phyloP scores from a whole-genome alignment of 2,113 vertebrate genomes.

The Todiramphus saurophagus region DNA sequence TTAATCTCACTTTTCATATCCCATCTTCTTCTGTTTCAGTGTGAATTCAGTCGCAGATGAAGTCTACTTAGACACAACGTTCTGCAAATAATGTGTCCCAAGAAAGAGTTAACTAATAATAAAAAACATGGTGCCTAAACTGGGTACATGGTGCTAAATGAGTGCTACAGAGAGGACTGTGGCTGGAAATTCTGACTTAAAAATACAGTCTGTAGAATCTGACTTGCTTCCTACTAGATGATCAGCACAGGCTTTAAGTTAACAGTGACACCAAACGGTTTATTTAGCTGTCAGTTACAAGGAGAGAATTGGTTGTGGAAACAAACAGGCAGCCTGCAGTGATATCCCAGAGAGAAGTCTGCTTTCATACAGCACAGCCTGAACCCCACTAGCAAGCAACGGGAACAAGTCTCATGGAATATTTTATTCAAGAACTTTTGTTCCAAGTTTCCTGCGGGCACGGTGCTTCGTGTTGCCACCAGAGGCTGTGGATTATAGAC shows the following conservation, averaged over 20 bases:
- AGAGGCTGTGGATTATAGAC: not conserved
- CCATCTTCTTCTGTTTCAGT: not conserved
- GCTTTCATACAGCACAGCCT: not conserved
- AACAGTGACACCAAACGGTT: not conserved
- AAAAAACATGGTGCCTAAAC: not conserved
- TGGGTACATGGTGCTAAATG: not conserved
- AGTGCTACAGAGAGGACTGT: not conserved
- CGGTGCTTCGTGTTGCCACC: not conserved
- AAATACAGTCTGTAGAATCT: not conserved
- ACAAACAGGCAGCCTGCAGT: not conserved
- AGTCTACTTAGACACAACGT: not conserved
- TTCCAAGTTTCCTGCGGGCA: constrained; percentile 16
- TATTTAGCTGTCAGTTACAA: not conserved
- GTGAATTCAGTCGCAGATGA: not conserved
- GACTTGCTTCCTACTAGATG: not conserved
- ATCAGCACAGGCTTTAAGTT: not conserved
- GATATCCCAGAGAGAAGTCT: not conserved
- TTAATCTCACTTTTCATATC: constrained; percentile 15
- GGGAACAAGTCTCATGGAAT: not conserved
- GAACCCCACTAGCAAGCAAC: not conserved
- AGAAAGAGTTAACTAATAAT: not conserved
- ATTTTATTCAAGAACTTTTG: constrained; percentile 45
- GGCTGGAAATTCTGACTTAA: not conserved
- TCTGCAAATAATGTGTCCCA: not conserved
- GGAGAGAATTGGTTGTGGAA: not conserved